A percentile compares a stretch with the other conserved stretches of the same genome.
Conservation (phyloP, 2,888 invertebrate genomes). For the Drosophila peninsularis region DNA sequence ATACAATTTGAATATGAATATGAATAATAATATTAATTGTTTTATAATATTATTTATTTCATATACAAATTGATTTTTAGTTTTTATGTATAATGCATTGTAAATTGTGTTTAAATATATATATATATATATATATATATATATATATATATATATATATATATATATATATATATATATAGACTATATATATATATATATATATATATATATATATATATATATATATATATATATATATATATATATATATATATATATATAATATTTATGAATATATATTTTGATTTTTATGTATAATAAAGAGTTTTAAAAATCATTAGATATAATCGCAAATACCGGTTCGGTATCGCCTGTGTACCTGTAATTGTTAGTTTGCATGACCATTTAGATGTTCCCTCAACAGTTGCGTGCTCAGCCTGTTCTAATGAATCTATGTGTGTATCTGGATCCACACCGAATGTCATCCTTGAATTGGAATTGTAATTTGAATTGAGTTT, state of each 20-base stretch:
- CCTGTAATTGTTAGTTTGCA: conserved; percentile 99
- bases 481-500: conserved; percentile 36
- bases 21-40: background rate
- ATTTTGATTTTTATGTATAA: background rate
- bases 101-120: background rate
- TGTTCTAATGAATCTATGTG: conserved; percentile 99
- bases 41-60: background rate
- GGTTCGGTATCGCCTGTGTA: conserved; percentile 84
- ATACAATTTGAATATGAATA: background rate
- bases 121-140: background rate
- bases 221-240: background rate
- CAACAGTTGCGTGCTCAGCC: conserved; percentile 98
- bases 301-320: conserved; percentile 4
- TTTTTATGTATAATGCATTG: background rate
- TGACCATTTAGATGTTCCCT: conserved; percentile 99
- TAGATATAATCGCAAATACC: conserved; percentile 6
- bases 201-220: background rate
- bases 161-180: background rate
- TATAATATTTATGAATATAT: no score
- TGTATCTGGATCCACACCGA: conserved; percentile 98
- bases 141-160: background rate
- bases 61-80: background rate
- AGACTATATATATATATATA: background rate
- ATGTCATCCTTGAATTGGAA: conserved; percentile 92
- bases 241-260: no score